Evolutionary conservation across 2,888 invertebrate species (phyloP).

Genomic region (Linyphia triangularis): DNA sequence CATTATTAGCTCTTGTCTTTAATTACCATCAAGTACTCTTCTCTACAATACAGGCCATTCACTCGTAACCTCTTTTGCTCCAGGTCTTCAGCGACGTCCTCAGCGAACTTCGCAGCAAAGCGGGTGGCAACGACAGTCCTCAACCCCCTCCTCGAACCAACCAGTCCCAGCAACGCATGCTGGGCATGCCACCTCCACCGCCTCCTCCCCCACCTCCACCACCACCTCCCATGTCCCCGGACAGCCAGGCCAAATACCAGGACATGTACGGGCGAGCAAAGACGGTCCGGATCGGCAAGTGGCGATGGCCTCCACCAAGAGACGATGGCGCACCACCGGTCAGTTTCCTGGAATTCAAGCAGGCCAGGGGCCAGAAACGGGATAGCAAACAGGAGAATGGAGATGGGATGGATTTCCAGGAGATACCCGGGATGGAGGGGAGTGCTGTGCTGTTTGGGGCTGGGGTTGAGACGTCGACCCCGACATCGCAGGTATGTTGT

Average conservation of each 20-base stretch:
- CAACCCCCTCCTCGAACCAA: conserved; percentile 35
- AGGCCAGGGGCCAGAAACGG: conserved; percentile 72
- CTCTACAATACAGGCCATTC: neutral
- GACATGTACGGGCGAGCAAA: conserved; percentile 93
- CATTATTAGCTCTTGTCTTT: neutral
- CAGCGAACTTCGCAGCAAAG: conserved; percentile 80
- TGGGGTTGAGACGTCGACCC: neutral
- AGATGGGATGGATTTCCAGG: conserved; percentile 39
- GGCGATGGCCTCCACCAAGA: conserved; percentile 95
- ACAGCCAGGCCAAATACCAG: conserved; percentile 81
- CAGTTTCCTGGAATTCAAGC: conserved; percentile 89
- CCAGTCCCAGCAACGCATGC: conserved; percentile 37
- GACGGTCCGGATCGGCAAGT: conserved; percentile 96
- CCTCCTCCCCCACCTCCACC: conserved; percentile 91
- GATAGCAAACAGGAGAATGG: neutral
- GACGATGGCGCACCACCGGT: conserved; percentile 81
- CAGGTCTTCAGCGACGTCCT: conserved; percentile 82
- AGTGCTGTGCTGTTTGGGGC: neutral
- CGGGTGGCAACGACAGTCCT: conserved; percentile 41
- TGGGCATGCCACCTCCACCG: conserved; percentile 77
- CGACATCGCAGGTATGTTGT: conserved; percentile 9
- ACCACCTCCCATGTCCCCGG: conserved; percentile 83
- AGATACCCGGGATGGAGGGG: conserved; percentile 35
- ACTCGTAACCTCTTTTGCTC: neutral
- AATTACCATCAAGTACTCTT: neutral